phyloP scores from a whole-genome alignment of 1,140 invertebrate genomes.

The Apolygus lucorum region DNA sequence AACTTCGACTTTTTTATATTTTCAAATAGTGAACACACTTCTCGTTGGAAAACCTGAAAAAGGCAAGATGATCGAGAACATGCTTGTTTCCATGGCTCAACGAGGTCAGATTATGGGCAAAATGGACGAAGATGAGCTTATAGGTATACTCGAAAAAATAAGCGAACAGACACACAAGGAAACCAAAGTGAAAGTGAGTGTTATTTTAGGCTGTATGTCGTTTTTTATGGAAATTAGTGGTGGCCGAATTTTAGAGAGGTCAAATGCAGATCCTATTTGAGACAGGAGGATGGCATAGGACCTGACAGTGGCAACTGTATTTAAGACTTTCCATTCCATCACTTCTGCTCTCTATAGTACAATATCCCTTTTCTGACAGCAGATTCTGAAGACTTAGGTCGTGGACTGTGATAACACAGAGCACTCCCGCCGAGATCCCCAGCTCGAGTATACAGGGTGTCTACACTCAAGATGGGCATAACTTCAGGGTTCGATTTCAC shows the following conservation, averaged over 20 bases:
- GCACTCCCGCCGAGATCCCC: too few relatives aligned
- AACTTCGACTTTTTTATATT: too few relatives aligned
- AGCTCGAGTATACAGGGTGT: too few relatives aligned
- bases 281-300: background rate
- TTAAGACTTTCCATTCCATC: background rate
- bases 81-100: constrained; percentile 87
- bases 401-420: too few relatives aligned
- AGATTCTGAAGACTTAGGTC: too few relatives aligned
- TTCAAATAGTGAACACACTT: constrained; percentile 88
- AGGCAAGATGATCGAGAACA: constrained; percentile 84
- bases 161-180: constrained; percentile 68
- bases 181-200: constrained; percentile 69
- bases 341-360: background rate
- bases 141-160: constrained; percentile 72
- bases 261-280: background rate
- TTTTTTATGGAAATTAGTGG: background rate
- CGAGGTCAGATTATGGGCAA: constrained; percentile 69
- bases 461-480: too few relatives aligned
- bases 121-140: constrained; percentile 77
- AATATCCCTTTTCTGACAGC: background rate
- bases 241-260: background rate
- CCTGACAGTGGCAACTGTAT: background rate
- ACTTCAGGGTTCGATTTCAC: too few relatives aligned
- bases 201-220: background rate
- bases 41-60: constrained; percentile 91